Percentiles rank a stretch among this genome's conserved stretches.
Conservation (phyloP, 2,113 vertebrate genomes). For the Alaudala cheleensis region DNA sequence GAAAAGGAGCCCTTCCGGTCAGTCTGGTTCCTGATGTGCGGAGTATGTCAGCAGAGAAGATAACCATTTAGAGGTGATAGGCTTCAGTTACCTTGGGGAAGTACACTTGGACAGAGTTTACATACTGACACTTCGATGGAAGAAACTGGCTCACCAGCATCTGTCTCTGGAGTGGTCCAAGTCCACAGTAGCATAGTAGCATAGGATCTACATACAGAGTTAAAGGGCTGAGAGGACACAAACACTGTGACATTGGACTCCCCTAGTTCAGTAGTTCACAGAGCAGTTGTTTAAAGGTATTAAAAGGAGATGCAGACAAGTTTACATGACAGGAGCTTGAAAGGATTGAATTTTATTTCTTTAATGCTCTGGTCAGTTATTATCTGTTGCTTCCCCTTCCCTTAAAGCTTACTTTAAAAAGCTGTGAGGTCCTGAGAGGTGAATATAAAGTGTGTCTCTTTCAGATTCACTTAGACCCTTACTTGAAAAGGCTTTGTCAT, state of each 20-base stretch:
- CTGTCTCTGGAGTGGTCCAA: neutral
- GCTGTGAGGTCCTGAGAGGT: neutral
- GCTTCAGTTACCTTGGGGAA: neutral
- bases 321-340: neutral
- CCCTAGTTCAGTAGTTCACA: neutral
- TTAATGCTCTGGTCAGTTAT: neutral
- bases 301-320: neutral
- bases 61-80: neutral
- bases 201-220: neutral
- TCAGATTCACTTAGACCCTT: neutral
- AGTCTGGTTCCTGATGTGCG: neutral
- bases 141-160: neutral
- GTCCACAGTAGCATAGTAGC: neutral
- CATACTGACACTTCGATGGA: neutral
- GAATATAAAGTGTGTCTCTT: neutral
- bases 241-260: rapidly evolving
- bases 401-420: neutral
- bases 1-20: neutral
- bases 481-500: constrained; percentile 57
- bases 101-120: neutral
- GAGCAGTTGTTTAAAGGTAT: neutral
- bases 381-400: neutral
- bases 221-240: neutral
- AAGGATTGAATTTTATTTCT: neutral
- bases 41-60: neutral